Conservation (phyloP, 2,888 invertebrate species). For the Synergus gifuensis region DNA sequence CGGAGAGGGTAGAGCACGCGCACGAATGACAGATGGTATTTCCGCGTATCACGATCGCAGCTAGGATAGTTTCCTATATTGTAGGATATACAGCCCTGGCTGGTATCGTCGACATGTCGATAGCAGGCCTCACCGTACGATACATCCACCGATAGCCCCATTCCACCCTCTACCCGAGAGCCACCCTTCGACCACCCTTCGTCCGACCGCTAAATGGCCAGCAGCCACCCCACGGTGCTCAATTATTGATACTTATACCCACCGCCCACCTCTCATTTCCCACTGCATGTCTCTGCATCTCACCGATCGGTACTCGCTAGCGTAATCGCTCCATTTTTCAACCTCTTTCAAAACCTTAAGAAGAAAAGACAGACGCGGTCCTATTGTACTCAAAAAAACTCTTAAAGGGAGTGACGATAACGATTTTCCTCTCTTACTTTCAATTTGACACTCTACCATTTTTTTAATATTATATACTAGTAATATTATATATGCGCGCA, state of each 20-base stretch:
- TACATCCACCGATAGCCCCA: conserved; percentile 73
- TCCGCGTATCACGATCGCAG: conserved; percentile 74
- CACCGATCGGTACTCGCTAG: conserved; percentile 26
- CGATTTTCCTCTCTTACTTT: not conserved
- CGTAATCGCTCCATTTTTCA: conserved; percentile 46
- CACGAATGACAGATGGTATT: conserved; percentile 75
- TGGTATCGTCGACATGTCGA: conserved; percentile 75
- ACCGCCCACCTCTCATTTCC: conserved; percentile 56
- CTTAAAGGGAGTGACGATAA: not conserved
- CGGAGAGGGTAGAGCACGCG: conserved; percentile 45
- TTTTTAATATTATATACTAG: not conserved
- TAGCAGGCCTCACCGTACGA: conserved; percentile 74
- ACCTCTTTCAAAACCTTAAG: conserved; percentile 1
- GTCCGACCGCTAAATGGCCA: conserved; percentile 75
- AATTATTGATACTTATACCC: conserved; percentile 75
- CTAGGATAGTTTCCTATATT: conserved; percentile 71
- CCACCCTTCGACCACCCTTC: conserved; percentile 61
- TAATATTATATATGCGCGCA: not conserved
- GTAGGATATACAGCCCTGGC: conserved; percentile 61
- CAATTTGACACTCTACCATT: not conserved
- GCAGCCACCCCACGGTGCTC: conserved; percentile 73
- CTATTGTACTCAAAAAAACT: conserved; percentile 12
- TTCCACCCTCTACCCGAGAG: conserved; percentile 45
- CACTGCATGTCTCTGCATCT: conserved; percentile 47
- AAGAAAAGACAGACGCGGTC: not conserved